Evolutionary conservation across 2,113 vertebrate genomes (phyloP), one percentile per base, ranked within the genome.

Genomic region (Gavialis gangeticus): DNA sequence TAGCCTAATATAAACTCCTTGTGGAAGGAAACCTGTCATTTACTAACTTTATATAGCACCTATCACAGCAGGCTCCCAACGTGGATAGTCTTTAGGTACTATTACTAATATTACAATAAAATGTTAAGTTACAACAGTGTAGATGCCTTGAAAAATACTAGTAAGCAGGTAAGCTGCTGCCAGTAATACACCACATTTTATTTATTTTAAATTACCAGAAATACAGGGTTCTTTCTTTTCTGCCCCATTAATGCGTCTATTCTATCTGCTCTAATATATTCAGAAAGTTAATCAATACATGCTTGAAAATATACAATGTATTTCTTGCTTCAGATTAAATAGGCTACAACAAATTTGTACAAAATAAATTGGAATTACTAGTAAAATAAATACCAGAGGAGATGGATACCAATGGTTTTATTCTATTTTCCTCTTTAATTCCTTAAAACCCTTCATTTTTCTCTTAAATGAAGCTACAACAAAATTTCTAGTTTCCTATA

Each of bases 121-220:
- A 0, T 75, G 75, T 37, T 67, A 2, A 78, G 63, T 13, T 81
- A 0, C 27, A 92, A 73, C 76, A 88, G 34, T 1, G 1, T 0
- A 55, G 22, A 17, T 85, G 21, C 27, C 37, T 59, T 30, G 24
- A 56, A 55, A 2, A 30, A 83, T 28, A 21, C 17, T 19, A 67
- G 30, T 77, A 37, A 90, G 64, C 1, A 88, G 66, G 2, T 9
- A 63, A 77, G 19, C 30, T 87, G 3, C 22, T 82, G 79, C 64
- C 13, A 27, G 2, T 15, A 37, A 78, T 2, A 0, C 27, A 24
- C 67, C 2, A 1, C 46, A 21, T 79, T 60, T 59, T 24, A 22
- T 85, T 63, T 37, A 19, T 55, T 92, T 24, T 2, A 80, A 27
- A 59, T 86, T 25, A 16, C 75, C 34, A 86, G 34, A 85, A 85